A percentile compares a stretch with the other conserved stretches of the same genome.
Evolutionary conservation across 1,140 invertebrate species (phyloP).

Genomic region (Drosophila yakuba): DNA sequence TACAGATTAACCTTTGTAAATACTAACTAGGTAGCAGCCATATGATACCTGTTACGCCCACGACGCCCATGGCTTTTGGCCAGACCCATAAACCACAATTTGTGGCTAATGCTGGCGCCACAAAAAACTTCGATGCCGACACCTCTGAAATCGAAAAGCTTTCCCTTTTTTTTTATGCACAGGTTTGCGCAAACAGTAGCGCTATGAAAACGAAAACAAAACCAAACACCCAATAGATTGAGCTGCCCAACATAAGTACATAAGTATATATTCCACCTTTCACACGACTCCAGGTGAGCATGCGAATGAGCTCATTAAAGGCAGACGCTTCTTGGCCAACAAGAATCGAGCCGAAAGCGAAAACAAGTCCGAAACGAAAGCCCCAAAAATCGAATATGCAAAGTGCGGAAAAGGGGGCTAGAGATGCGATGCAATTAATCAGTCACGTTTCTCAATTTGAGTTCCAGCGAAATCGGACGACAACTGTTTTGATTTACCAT

Average conservation of each 20-base stretch:
- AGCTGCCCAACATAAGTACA: slow-evolving; percentile 34
- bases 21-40: background rate
- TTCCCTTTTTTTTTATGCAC: slow-evolving; percentile 54
- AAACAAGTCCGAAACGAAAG: slow-evolving; percentile 64
- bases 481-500: slow-evolving; percentile 64
- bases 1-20: slow-evolving; percentile 29
- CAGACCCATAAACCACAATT: slow-evolving; percentile 70
- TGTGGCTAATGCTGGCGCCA: slow-evolving; percentile 62
- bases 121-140: slow-evolving; percentile 44
- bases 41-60: slow-evolving; percentile 21
- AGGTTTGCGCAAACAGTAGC: slow-evolving; percentile 60
- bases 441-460: slow-evolving; percentile 61
- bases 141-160: slow-evolving; percentile 46
- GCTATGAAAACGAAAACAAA: background rate
- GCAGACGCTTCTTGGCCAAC: slow-evolving; percentile 28
- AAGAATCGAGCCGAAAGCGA: slow-evolving; percentile 49
- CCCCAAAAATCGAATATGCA: slow-evolving; percentile 30
- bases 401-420: slow-evolving; percentile 25
- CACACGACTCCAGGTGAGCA: slow-evolving; percentile 54
- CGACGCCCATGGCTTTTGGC: slow-evolving; percentile 29
- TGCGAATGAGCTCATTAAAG: slow-evolving; percentile 72
- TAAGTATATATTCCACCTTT: slow-evolving; percentile 56
- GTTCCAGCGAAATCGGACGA: slow-evolving; percentile 58
- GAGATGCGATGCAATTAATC: slow-evolving; percentile 68
- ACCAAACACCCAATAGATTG: slow-evolving; percentile 22